phyloP scores from a whole-genome alignment of 2,113 vertebrate species.

The Limnothrissa miodon region DNA sequence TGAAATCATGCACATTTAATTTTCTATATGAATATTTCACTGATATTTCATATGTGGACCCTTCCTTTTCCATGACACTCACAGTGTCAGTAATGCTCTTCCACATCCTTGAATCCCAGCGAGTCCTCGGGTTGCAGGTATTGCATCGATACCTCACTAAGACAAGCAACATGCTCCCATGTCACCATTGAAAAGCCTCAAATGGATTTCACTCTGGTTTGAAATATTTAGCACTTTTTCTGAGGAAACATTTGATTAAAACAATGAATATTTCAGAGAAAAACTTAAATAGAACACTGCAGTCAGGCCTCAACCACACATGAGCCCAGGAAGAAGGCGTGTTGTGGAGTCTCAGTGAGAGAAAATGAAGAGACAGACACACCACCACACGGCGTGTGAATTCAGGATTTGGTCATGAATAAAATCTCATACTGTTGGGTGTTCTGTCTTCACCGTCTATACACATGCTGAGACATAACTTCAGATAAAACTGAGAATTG shows the following conservation, averaged over 20 bases:
- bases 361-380: background rate
- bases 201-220: slow-evolving; percentile 53
- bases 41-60: background rate
- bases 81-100: background rate
- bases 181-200: slow-evolving; percentile 50
- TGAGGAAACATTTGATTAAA: slow-evolving; percentile 59
- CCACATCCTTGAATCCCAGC: background rate
- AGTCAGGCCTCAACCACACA: background rate
- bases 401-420: background rate
- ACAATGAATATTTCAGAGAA: slow-evolving; percentile 57
- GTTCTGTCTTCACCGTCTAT: background rate
- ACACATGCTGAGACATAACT: background rate
- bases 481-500: no score
- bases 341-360: background rate
- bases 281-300: slow-evolving; percentile 49
- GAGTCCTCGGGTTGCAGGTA: slow-evolving; percentile 24
- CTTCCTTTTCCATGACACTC: background rate
- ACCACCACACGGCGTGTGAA: background rate
- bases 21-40: background rate
- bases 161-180: background rate
- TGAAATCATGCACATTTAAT: background rate
- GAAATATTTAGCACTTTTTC: slow-evolving; percentile 59
- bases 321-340: background rate
- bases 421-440: no score
- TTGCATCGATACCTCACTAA: slow-evolving; percentile 7